These are phyloP conservation scores for Calidris pygmaea DNA, from an alignment of 2,113 vertebrate species.

Conservation along the genomic window DNA sequence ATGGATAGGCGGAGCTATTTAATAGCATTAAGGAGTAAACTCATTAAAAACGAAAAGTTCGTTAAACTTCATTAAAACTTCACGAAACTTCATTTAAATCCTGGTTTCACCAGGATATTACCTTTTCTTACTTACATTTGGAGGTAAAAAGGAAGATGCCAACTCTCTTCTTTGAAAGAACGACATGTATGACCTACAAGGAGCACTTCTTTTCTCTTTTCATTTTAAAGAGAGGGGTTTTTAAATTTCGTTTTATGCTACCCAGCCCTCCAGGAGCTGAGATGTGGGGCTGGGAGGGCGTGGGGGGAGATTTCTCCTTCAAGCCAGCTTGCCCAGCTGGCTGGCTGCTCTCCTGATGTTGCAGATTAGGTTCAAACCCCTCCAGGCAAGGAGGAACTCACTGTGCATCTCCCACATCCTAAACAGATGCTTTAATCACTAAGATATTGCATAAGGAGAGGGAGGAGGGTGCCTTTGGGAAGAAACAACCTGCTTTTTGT, in stretches of 20 bases:
- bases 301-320: background rate
- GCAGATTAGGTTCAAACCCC: slow-evolving; percentile 30
- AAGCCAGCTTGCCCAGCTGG: background rate
- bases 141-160: background rate
- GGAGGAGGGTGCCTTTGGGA: background rate
- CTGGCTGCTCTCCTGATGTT: background rate
- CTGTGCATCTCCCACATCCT: background rate
- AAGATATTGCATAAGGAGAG: background rate
- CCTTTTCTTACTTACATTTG: background rate
- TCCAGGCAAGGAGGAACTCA: slow-evolving; percentile 50
- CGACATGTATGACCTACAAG: background rate
- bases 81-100: background rate
- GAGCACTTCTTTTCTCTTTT: background rate
- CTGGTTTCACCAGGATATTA: background rate
- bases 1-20: background rate
- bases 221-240: background rate
- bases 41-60: background rate
- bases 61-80: background rate
- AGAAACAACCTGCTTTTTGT: background rate
- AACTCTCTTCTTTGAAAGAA: background rate
- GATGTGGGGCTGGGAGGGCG: background rate
- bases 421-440: background rate
- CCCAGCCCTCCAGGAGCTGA: background rate
- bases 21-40: background rate
- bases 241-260: background rate